Conservation (phyloP, 2,797 vertebrate species). For the Protonibea diacanthus region DNA sequence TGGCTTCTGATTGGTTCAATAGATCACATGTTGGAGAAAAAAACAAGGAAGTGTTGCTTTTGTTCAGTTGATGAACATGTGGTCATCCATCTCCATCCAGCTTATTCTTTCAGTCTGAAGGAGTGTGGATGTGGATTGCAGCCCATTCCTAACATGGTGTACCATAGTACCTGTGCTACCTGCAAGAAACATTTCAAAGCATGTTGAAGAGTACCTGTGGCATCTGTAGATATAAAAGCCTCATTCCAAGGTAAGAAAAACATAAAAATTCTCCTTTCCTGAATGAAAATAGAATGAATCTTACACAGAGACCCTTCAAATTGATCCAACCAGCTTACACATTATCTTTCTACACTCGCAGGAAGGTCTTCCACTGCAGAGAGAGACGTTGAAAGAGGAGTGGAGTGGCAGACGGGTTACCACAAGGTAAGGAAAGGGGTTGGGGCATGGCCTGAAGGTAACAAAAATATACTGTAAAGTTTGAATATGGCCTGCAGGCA, state of each 20-base stretch:
- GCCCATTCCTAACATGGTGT: no score
- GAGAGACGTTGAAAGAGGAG: neutral
- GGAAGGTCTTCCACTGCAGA: neutral
- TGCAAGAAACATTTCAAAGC: no score
- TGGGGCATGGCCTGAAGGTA: neutral
- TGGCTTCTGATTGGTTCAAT: neutral
- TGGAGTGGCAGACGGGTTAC: neutral
- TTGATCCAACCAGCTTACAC: neutral
- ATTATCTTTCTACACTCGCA: neutral
- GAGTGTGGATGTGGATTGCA: no score
- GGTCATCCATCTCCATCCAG: neutral
- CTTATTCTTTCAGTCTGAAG: neutral
- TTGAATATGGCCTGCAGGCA: neutral
- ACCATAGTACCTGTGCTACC: no score
- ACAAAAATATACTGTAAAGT: neutral
- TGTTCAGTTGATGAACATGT: neutral
- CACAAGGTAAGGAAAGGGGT: neutral
- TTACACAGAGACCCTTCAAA: no score
- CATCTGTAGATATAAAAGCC: no score
- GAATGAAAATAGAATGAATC: no score
- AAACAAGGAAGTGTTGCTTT: neutral
- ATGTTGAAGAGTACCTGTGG: no score
- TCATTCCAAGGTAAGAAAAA: no score
- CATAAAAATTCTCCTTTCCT: no score
- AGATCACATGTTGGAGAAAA: constrained; percentile 9